Evolutionary conservation across 2,888 invertebrate genomes (phyloP).

Genomic region (Hymenopus coronatus): DNA sequence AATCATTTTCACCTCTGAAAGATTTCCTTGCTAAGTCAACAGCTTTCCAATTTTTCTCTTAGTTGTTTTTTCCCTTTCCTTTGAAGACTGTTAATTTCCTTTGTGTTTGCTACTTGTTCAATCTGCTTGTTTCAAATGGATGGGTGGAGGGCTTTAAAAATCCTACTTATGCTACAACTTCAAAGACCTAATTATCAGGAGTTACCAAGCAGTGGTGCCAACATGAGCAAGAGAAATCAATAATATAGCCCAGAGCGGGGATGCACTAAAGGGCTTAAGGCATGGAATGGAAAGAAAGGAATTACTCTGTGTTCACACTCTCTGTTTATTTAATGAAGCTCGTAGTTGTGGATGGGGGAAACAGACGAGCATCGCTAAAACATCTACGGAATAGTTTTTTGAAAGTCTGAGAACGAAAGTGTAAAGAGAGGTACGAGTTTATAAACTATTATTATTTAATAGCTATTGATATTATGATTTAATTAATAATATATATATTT

Average conservation of each 20-base stretch:
- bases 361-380: background rate
- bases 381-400: background rate
- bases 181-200: background rate
- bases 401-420: background rate
- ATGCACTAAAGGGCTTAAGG: background rate
- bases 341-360: background rate
- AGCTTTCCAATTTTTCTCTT: background rate
- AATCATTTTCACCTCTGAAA: slow-evolving; percentile 21
- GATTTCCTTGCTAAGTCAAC: slow-evolving; percentile 14
- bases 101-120: background rate
- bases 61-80: background rate
- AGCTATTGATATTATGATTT: too few species aligned
- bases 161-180: background rate
- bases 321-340: background rate
- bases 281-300: background rate
- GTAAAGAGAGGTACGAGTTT: background rate
- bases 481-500: too few species aligned
- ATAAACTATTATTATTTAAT: too few species aligned
- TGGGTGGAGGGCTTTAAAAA: background rate
- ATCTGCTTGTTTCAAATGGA: background rate
- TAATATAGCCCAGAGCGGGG: background rate
- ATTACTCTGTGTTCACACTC: background rate
- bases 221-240: background rate
- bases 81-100: slow-evolving; percentile 2
- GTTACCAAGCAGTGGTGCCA: background rate